A percentile compares a stretch with the other conserved stretches of the same genome.
These are phyloP conservation scores for Osedax fenrisi DNA, from an alignment of 2,888 invertebrate genomes.

Conservation along the genomic window DNA sequence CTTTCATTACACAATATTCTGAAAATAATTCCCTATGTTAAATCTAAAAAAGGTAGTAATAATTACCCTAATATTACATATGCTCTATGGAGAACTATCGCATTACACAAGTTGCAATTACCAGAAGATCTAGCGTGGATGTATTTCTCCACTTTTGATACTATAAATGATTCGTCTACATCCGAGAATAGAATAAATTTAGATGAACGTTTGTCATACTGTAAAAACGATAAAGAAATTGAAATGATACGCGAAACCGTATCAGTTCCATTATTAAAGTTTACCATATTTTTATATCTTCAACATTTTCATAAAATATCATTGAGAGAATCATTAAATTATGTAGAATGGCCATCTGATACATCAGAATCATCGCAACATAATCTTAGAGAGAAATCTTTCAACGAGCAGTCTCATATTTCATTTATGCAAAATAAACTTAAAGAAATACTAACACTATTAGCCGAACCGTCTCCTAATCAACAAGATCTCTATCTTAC, in stretches of 20 bases:
- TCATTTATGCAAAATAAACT: neutral
- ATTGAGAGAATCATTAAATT: neutral
- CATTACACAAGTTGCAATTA: constrained; percentile 50
- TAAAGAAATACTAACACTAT: neutral
- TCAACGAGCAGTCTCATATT: neutral
- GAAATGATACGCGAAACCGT: neutral
- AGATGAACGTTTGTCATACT: neutral
- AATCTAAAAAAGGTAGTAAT: constrained; percentile 40
- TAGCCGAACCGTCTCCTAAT: neutral
- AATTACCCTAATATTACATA: constrained; percentile 41
- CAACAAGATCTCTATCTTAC: neutral
- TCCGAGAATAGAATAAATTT: neutral
- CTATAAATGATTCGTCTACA: neutral
- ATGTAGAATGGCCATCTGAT: neutral
- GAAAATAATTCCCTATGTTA: constrained; percentile 50
- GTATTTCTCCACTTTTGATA: constrained; percentile 40
- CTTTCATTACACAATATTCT: constrained; percentile 47
- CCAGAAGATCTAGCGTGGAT: constrained; percentile 50
- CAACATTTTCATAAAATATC: neutral
- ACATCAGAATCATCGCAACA: neutral
- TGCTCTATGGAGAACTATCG: constrained; percentile 50
- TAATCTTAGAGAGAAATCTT: neutral
- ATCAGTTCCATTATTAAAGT: neutral
- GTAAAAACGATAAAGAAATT: neutral
- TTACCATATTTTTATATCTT: neutral